Evolutionary conservation across 2,888 invertebrate species (phyloP).

Genomic region (Crematogaster levior): DNA sequence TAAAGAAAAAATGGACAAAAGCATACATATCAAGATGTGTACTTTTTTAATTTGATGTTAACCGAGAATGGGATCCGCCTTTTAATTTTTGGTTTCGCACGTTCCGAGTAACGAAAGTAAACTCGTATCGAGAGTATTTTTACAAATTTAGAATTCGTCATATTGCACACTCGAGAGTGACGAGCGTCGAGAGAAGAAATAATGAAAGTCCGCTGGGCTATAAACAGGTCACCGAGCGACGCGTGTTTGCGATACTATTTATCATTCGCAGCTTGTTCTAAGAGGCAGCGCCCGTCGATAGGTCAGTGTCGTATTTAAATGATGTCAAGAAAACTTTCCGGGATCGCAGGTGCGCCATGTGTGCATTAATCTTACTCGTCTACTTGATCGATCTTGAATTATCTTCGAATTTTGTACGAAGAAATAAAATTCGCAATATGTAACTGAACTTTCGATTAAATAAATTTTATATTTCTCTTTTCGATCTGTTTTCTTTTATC

Average conservation of each 20-base stretch:
- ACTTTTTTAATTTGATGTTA: neutral
- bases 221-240: slow-evolving; percentile 47
- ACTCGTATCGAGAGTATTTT: neutral
- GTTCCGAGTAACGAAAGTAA: neutral
- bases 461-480: neutral
- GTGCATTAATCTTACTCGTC: slow-evolving; percentile 26
- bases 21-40: neutral
- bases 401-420: neutral
- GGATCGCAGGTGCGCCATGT: slow-evolving; percentile 51
- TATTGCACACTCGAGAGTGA: neutral
- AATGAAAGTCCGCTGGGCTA: slow-evolving; percentile 27
- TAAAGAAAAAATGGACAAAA: neutral
- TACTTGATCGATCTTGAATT: neutral
- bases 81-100: neutral
- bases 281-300: slow-evolving; percentile 57
- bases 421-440: neutral
- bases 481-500: neutral
- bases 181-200: slow-evolving; percentile 8
- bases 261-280: slow-evolving; percentile 56
- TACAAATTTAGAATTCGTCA: slow-evolving; percentile 36
- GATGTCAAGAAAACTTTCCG: slow-evolving; percentile 66
- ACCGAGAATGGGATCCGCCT: neutral
- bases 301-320: slow-evolving; percentile 69
- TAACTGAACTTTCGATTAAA: neutral
- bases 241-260: slow-evolving; percentile 50